Percentiles rank a stretch among this genome's conserved stretches.
These are phyloP conservation scores for Zaprionus camerounensis DNA, from an alignment of 1,140 invertebrate species.

Conservation along the genomic window DNA sequence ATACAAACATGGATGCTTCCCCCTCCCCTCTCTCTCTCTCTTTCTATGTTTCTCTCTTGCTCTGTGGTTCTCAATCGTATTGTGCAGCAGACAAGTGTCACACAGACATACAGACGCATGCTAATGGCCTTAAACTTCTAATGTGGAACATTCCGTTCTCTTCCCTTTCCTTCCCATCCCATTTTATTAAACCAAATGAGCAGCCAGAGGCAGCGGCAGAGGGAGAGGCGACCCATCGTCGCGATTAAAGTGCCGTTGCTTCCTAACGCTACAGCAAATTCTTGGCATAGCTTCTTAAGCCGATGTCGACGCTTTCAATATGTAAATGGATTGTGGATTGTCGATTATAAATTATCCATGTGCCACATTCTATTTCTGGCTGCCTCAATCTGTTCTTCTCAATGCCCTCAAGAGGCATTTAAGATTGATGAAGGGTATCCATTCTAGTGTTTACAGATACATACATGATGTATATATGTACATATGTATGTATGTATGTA, in stretches of 20 bases:
- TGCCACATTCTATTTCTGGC: slow-evolving; percentile 29
- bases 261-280: slow-evolving; percentile 65
- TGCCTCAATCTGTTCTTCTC: background rate
- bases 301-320: slow-evolving; percentile 12
- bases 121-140: slow-evolving; percentile 51
- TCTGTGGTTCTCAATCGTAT: slow-evolving; percentile 12
- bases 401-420: background rate
- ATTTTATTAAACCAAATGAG: slow-evolving; percentile 26
- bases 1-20: background rate
- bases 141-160: slow-evolving; percentile 36
- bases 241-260: slow-evolving; percentile 71
- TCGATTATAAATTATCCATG: slow-evolving; percentile 40
- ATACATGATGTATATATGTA: background rate
- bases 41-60: background rate
- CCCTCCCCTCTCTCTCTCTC: background rate
- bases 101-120: slow-evolving; percentile 17
- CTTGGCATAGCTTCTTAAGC: slow-evolving; percentile 37
- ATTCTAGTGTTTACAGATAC: background rate
- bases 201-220: background rate
- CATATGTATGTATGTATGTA: background rate
- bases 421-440: background rate
- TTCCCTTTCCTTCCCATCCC: slow-evolving; percentile 12
- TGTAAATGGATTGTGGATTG: slow-evolving; percentile 19
- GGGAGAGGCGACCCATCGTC: slow-evolving; percentile 27
- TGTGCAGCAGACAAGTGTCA: background rate